These are phyloP conservation scores for Lasioglossum morio DNA, from an alignment of 2,888 invertebrate species.

Conservation along the genomic window DNA sequence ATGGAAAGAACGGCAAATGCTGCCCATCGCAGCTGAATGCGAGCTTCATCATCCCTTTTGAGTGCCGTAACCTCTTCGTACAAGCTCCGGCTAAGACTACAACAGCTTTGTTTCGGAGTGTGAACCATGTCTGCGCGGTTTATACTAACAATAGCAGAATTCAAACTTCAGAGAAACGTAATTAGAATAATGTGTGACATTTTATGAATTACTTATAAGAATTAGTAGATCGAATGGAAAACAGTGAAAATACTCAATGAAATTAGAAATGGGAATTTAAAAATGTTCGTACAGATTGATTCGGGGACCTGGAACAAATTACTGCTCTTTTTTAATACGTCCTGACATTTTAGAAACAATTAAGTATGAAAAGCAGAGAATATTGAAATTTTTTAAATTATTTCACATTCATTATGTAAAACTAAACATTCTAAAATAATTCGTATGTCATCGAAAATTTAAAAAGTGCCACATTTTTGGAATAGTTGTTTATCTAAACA, in stretches of 20 bases:
- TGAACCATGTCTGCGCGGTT: not conserved
- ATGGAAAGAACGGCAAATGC: conserved; percentile 67
- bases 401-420: not conserved
- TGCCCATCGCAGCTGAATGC: conserved; percentile 9
- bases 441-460: not conserved
- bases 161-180: not conserved
- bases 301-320: too few relatives aligned
- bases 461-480: not conserved
- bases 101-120: not conserved
- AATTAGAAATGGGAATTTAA: not conserved
- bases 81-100: not conserved
- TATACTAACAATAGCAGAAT: not conserved
- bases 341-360: not conserved
- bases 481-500: not conserved
- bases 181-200: not conserved
- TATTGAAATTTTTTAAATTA: not conserved
- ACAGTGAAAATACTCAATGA: not conserved
- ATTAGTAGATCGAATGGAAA: not conserved
- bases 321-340: too few relatives aligned
- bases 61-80: not conserved
- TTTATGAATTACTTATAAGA: not conserved
- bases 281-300: too few relatives aligned
- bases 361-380: not conserved
- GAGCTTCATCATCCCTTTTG: conserved; percentile 8
- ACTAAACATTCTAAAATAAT: not conserved